phyloP scores from a whole-genome alignment of 2,888 invertebrate species.

The Hemithea aestivaria region DNA sequence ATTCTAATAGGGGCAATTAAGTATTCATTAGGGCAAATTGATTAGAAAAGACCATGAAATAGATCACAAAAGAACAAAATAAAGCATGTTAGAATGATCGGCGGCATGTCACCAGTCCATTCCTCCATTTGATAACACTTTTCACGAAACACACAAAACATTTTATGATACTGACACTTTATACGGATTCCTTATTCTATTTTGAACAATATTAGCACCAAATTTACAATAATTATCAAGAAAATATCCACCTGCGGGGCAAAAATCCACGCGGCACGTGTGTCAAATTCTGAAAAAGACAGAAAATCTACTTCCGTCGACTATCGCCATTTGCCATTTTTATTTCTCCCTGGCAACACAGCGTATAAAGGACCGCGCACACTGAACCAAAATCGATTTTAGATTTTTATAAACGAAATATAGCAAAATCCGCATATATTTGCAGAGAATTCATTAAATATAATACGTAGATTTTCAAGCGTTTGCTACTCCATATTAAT shows the following conservation, averaged over 20 bases:
- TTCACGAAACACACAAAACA: slow-evolving; percentile 45
- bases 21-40: not conserved
- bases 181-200: slow-evolving; percentile 31
- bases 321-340: slow-evolving; percentile 49
- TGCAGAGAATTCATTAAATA: too few species aligned
- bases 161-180: slow-evolving; percentile 44
- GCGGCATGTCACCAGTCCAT: slow-evolving; percentile 50
- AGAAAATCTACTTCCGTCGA: slow-evolving; percentile 58
- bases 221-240: slow-evolving; percentile 42
- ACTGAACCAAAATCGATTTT: too few species aligned
- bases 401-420: too few species aligned
- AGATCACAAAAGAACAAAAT: slow-evolving; percentile 16
- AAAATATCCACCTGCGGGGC: slow-evolving; percentile 70
- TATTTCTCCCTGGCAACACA: slow-evolving; percentile 49
- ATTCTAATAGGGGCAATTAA: not conserved
- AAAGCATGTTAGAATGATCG: slow-evolving; percentile 31
- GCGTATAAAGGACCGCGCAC: too few species aligned
- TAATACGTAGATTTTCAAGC: too few species aligned
- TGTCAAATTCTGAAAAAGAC: slow-evolving; percentile 74
- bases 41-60: not conserved
- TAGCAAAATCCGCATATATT: too few species aligned
- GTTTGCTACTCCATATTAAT: too few species aligned
- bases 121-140: slow-evolving; percentile 36
- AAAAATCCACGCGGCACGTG: slow-evolving; percentile 80
- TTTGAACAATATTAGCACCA: slow-evolving; percentile 38